Evolutionary conservation across 2,888 invertebrate species (phyloP), one percentile per base, ranked within the genome.

Genomic region (Cerceris ruficornis): DNA sequence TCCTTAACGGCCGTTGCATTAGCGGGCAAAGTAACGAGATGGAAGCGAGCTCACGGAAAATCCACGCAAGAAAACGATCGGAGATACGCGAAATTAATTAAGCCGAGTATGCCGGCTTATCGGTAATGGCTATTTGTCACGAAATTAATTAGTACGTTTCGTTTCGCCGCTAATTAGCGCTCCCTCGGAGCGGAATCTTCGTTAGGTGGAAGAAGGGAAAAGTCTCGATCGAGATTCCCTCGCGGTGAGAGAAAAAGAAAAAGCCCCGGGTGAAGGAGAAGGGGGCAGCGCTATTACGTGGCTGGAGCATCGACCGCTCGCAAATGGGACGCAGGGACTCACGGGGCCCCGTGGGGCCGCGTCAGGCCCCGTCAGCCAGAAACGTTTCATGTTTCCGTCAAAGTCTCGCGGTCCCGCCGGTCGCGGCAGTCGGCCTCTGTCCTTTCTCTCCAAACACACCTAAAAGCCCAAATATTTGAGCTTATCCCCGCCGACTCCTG

Each of bases 401-500:
- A 67, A 42, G 75, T 57, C 70, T 72, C 52, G 61, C 49, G 69
- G 46, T 58, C 50, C 58, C 72, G 76, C 28, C 70, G 61, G 71
- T 69, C 75, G 83, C 80, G 72, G 77, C 84, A 78, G 77, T 70
- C 82, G 83, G 83, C 76, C 86, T 81, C 84, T 79, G 84, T 84
- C 83, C 75, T 78, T 71, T 80, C 82, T 85, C 76, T 81, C 66
- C 88, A 90, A 88, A 89, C 85, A 88, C 77, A 75, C 82, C 88
- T 91, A 90, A 91, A 91, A 91, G 91, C 82, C 87, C 89, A 91
- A 91, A 91, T 91, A 91, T 91, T 91, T 91, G 89, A 90, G 84
- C 80, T 78, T 85, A 86, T 86, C 84, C 86, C 65, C 69, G 70
- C 62, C 76, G 86, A 87, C 85, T 84, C 85, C 86, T 83, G 87